Base-by-base conservation (phyloP, 2,888 invertebrate genomes). In the Rambutsinella grinnellia region DNA sequence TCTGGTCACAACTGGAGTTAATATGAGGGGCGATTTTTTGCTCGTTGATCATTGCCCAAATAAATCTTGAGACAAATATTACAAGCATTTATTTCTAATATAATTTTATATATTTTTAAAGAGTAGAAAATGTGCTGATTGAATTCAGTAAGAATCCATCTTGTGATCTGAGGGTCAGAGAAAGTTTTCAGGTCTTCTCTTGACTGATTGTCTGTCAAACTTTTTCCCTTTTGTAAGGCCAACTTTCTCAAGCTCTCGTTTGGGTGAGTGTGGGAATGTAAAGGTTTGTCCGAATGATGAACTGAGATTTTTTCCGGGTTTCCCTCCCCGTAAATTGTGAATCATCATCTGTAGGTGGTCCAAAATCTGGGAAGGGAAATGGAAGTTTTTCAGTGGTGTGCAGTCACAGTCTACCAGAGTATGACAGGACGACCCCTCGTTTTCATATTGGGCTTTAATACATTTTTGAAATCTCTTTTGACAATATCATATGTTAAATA, bases 191-290 rank as follows among this genome's bases (percentile, higher is more conserved):
- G 74, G 49, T 2, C 54, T 57, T 58, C n/a, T 69, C 58, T 28
- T 74, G 74, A 74, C 67, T 67, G 74, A 74, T 74, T 74, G 74
- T 74, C 74, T 67, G 74, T 74, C 74, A 74, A 74, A 72, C 65
- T 72, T 72, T 65, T n/a, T 65, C 19, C 53, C 53, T 60, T 60
- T 51, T 28, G 47, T 36, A 36, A 36, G 36, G 6, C 36, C 6
- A 36, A 36, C 36, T 36, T 36, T 36, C 13, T 36, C 5, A 8
- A n/a, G n/a, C n/a, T n/a, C n/a, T n/a, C n/a, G 13, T 13, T 36
- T 36, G 36, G 36, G 6, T 36, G 13, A 49, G 5, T 19, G 49
- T 17, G 19, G 19, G 3, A 49, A 49, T 5, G 49, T 8, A 49
- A 49, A 17, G 49, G 19, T 49, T 49, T 49, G 58, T 60, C 27